Evolutionary conservation across 2,797 vertebrate genomes (phyloP).

Genomic region (Linurgus olivaceus): DNA sequence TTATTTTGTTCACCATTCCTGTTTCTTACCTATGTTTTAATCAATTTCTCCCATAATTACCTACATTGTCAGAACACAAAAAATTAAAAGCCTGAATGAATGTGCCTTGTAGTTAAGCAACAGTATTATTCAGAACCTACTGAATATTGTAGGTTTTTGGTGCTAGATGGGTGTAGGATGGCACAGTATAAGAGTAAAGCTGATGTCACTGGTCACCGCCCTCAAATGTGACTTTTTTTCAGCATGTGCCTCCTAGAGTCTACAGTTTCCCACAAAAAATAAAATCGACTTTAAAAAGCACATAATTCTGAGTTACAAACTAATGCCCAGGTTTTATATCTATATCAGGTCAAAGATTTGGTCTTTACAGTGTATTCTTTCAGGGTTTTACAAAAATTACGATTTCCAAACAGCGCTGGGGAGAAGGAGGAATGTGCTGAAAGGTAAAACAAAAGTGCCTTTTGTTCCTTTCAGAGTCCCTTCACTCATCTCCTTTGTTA

Average conservation of each 20-base stretch:
- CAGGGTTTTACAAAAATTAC: not conserved
- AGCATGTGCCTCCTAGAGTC: not conserved
- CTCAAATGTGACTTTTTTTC: not conserved
- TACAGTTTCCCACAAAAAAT: not conserved
- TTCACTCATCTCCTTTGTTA: conserved; percentile 24
- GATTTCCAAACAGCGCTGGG: not conserved
- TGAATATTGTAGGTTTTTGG: no score
- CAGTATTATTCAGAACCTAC: not conserved
- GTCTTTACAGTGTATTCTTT: not conserved
- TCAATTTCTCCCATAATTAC: not conserved
- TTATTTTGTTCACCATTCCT: not conserved
- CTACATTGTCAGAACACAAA: not conserved
- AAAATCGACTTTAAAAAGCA: not conserved
- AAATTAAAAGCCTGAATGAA: not conserved
- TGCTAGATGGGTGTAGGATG: not conserved
- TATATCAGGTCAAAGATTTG: not conserved
- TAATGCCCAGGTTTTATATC: not conserved
- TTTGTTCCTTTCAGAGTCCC: not conserved
- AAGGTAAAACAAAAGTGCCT: not conserved
- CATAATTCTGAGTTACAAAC: not conserved
- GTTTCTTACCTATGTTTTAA: not conserved
- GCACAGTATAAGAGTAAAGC: not conserved
- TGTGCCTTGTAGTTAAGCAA: not conserved
- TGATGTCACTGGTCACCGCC: not conserved
- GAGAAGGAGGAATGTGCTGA: not conserved